A percentile compares a stretch with the other conserved stretches of the same genome.
Conservation (phyloP, 2,113 vertebrate genomes). For the Nipponia nippon region DNA sequence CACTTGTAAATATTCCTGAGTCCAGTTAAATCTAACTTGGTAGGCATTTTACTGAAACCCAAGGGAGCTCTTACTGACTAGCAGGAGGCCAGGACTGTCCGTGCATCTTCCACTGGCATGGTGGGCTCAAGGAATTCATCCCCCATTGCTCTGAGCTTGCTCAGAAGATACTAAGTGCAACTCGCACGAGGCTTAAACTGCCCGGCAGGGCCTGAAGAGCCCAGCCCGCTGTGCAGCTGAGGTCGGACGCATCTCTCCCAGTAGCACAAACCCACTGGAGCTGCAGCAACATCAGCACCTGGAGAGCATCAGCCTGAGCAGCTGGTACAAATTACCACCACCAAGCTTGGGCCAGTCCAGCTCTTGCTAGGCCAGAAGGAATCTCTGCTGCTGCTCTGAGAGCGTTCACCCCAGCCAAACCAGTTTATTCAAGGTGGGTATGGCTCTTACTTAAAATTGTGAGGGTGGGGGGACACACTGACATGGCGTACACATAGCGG, state of each 20-base stretch:
- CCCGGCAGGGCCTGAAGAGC: neutral
- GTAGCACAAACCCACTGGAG: neutral
- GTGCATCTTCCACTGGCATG: neutral
- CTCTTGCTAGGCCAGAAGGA: neutral
- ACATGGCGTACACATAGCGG: rapidly evolving
- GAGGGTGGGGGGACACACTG: rapidly evolving
- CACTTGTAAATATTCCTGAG: neutral
- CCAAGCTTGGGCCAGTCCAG: neutral
- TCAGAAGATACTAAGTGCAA: neutral
- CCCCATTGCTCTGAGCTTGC: neutral
- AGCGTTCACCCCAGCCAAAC: neutral
- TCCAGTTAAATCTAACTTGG: neutral
- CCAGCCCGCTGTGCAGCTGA: neutral
- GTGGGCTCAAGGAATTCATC: neutral
- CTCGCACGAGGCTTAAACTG: rapidly evolving
- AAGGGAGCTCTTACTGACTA: neutral
- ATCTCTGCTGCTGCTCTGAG: neutral
- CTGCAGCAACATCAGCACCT: neutral
- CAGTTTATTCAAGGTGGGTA: neutral
- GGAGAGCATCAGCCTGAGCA: neutral
- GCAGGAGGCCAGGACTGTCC: neutral
- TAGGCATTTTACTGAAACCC: neutral
- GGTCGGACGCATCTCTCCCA: no score
- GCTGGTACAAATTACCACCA: neutral
- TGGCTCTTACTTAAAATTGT: neutral